Evolutionary conservation across 2,797 vertebrate genomes (phyloP).

Genomic region (Liparis tanakae): DNA sequence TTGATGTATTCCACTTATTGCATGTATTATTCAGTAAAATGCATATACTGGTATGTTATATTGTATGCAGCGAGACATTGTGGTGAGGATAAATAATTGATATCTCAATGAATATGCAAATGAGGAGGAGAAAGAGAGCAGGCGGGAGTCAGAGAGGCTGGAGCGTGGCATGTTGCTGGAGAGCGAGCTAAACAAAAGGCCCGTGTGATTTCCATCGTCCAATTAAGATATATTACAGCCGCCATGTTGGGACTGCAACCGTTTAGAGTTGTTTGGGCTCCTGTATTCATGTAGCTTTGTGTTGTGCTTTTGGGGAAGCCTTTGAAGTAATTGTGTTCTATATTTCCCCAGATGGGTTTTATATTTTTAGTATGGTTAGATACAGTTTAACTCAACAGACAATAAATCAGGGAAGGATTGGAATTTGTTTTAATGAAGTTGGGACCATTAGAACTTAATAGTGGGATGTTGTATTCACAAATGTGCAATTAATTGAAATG

Average conservation of each 20-base stretch:
- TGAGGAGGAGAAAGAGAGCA: slow-evolving; percentile 52
- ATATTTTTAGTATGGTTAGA: slow-evolving; percentile 66
- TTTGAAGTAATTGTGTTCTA: slow-evolving; percentile 78
- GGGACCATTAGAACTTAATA: slow-evolving; percentile 64
- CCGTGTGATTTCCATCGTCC: slow-evolving; percentile 75
- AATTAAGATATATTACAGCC: slow-evolving; percentile 81
- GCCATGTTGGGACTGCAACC: slow-evolving; percentile 72
- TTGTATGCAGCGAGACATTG: slow-evolving; percentile 76
- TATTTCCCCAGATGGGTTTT: slow-evolving; percentile 73
- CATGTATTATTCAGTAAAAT: slow-evolving; percentile 74
- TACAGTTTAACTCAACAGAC: slow-evolving; percentile 62
- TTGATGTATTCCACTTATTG: slow-evolving; percentile 66
- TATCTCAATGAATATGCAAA: slow-evolving; percentile 88
- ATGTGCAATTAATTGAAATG: slow-evolving; percentile 61
- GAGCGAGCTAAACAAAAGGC: slow-evolving; percentile 77
- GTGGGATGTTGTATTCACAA: slow-evolving; percentile 66
- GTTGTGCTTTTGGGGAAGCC: slow-evolving; percentile 69
- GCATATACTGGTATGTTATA: slow-evolving; percentile 63
- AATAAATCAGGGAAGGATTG: slow-evolving; percentile 58
- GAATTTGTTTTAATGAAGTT: slow-evolving; percentile 68
- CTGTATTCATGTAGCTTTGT: slow-evolving; percentile 59
- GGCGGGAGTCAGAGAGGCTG: slow-evolving; percentile 45
- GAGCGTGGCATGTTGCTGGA: slow-evolving; percentile 40
- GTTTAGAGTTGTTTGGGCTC: slow-evolving; percentile 73
- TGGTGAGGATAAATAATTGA: slow-evolving; percentile 85